Conservation (phyloP, 2,113 vertebrate species). For the Lamprotornis superbus region DNA sequence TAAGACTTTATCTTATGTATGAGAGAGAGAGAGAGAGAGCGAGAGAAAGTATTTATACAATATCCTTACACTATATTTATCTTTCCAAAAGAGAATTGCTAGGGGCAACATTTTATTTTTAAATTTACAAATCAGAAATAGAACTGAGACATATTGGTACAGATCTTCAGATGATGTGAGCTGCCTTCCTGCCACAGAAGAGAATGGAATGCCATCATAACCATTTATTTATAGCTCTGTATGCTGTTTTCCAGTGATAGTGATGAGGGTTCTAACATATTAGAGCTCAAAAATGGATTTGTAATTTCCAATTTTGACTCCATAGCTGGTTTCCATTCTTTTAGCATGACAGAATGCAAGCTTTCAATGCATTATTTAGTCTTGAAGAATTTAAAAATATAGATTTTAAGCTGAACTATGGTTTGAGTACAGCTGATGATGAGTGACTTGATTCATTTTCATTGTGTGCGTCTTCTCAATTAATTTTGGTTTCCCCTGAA, state of each 20-base stretch:
- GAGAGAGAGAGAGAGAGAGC: background rate
- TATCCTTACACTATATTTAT: background rate
- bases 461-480: background rate
- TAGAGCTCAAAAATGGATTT: background rate
- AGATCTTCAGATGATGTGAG: background rate
- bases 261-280: background rate
- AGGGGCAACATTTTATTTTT: conserved; percentile 9
- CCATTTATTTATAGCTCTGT: background rate
- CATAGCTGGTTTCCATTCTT: background rate
- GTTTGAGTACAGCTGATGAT: background rate
- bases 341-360: background rate
- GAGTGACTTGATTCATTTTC: background rate
- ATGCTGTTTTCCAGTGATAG: background rate
- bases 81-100: background rate
- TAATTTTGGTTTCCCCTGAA: background rate
- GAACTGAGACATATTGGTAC: background rate
- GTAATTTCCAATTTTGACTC: background rate
- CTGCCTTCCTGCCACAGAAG: background rate
- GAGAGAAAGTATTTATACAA: background rate
- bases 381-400: background rate
- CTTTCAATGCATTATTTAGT: background rate
- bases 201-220: background rate
- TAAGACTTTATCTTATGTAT: background rate
- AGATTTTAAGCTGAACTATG: background rate
- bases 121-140: conserved; percentile 10